phyloP scores from a whole-genome alignment of 2,888 invertebrate genomes.

The Drosophila quinaria region DNA sequence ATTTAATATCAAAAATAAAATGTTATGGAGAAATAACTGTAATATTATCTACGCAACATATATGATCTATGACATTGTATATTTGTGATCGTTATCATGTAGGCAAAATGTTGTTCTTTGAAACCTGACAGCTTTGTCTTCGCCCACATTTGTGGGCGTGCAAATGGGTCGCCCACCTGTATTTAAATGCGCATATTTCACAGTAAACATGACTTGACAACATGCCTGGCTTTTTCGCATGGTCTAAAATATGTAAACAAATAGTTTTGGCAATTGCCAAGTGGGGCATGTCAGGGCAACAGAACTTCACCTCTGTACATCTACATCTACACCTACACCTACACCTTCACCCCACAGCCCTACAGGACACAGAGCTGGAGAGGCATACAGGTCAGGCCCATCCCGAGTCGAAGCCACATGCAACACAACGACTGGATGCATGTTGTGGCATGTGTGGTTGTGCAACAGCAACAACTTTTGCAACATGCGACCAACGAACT shows the following conservation, averaged over 20 bases:
- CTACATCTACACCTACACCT: slow-evolving; percentile 5
- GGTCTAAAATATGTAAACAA: slow-evolving; percentile 82
- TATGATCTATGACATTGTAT: too few species aligned
- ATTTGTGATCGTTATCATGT: neutral
- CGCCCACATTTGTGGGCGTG: slow-evolving; percentile 22
- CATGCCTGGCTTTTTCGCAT: slow-evolving; percentile 77
- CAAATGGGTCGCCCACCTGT: slow-evolving; percentile 41
- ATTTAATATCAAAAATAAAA: too few species aligned
- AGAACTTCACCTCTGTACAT: neutral
- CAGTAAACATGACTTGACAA: slow-evolving; percentile 83
- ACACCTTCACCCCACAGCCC: slow-evolving; percentile 2
- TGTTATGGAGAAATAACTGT: too few species aligned
- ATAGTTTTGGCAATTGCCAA: slow-evolving; percentile 82
- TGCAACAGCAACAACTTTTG: slow-evolving; percentile 80
- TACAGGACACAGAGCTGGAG: neutral
- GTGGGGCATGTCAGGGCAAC: slow-evolving; percentile 69
- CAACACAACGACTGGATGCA: slow-evolving; percentile 51
- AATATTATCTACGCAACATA: too few species aligned
- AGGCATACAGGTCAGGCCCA: slow-evolving; percentile 5
- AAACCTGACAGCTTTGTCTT: neutral
- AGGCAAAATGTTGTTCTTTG: neutral
- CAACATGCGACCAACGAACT: slow-evolving; percentile 76
- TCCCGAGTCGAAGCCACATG: neutral
- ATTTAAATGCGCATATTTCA: slow-evolving; percentile 82
- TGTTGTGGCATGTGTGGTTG: slow-evolving; percentile 81